These are phyloP conservation scores for Tapirus terrestris DNA, from an alignment of 2,113 vertebrate species.

Conservation along the genomic window DNA sequence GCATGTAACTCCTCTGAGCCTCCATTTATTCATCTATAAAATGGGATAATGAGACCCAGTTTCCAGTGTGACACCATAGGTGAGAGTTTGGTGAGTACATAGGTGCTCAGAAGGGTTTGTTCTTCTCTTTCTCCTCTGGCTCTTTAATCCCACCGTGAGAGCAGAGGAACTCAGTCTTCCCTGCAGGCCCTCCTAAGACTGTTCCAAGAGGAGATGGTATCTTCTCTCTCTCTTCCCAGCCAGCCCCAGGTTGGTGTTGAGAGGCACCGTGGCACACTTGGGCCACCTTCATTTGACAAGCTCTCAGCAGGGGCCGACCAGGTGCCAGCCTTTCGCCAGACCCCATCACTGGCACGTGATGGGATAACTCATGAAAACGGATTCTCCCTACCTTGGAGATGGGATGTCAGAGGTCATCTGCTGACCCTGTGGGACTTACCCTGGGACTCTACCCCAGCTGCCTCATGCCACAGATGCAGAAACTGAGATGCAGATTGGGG, in stretches of 20 bases:
- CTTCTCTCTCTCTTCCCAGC: neutral
- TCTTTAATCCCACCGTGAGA: neutral
- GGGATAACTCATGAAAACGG: neutral
- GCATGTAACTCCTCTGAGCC: neutral
- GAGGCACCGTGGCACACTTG: neutral
- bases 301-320: neutral
- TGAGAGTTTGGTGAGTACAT: neutral
- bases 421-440: neutral
- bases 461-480: neutral
- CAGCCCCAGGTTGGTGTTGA: neutral
- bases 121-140: neutral
- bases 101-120: neutral
- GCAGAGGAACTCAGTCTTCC: neutral
- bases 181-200: neutral
- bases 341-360: neutral
- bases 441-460: neutral
- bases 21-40: neutral
- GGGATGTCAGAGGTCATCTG: neutral
- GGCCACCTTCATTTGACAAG: neutral
- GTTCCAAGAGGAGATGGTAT: neutral
- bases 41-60: neutral
- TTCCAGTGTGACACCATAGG: neutral
- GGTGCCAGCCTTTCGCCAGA: neutral
- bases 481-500: neutral
- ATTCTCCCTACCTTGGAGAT: neutral